These are phyloP conservation scores for Semotilus atromaculatus DNA, from an alignment of 2,797 vertebrate species.

Conservation along the genomic window DNA sequence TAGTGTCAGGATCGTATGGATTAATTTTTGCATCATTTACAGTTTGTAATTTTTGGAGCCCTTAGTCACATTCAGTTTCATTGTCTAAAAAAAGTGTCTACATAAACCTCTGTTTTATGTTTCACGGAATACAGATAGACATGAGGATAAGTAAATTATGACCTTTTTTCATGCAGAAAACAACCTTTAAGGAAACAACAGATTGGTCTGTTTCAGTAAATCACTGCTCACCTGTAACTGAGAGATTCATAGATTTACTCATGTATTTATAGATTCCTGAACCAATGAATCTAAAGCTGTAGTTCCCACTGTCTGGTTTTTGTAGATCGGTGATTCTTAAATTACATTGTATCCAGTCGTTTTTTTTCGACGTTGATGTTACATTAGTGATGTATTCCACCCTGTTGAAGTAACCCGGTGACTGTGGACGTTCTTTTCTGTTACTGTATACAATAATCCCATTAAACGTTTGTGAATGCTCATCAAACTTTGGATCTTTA, in stretches of 20 bases:
- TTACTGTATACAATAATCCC: constrained; percentile 64
- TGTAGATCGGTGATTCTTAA: constrained; percentile 67
- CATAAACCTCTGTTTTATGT: background rate
- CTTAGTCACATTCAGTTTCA: background rate
- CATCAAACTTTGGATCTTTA: constrained; percentile 30
- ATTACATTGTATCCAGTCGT: fast-evolving
- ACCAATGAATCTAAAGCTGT: constrained; percentile 57
- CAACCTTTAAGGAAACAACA: background rate
- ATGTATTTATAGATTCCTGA: fast-evolving
- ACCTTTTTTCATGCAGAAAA: background rate
- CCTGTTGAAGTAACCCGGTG: constrained; percentile 52
- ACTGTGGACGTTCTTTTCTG: fast-evolving
- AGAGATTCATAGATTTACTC: fast-evolving
- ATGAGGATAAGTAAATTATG: background rate
- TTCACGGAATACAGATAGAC: background rate
- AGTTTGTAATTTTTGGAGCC: background rate
- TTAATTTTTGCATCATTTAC: background rate
- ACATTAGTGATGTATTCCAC: constrained; percentile 22
- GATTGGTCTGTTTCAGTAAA: background rate
- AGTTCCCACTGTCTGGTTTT: constrained; percentile 65
- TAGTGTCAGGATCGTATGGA: background rate
- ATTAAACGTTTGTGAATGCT: fast-evolving
- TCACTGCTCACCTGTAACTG: constrained; percentile 62
- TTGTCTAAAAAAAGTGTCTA: too few species aligned
- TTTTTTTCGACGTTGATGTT: fast-evolving